Base-by-base conservation (phyloP, 1,140 invertebrate genomes). In the Rhagoletis zephyria region DNA sequence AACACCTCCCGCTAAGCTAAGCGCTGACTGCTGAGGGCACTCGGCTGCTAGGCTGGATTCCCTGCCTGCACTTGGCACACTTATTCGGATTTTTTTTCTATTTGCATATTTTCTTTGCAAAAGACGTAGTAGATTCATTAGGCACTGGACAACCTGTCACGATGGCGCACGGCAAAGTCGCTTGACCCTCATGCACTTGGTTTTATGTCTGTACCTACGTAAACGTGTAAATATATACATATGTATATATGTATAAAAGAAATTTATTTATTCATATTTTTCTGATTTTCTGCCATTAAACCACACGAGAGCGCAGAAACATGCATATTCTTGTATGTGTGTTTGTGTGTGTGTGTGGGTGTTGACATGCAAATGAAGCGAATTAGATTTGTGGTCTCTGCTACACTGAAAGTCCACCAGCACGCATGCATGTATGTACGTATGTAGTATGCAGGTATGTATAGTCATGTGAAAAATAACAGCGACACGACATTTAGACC, bases 31-130 rank as follows among this genome's bases (percentile, higher is more conserved):
- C 63, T 64, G n/a, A 19, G 63, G 19, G 1, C 10, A 3, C 10
- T 67, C 12, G 74, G 2, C 48, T 81, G 74, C n/a, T 51, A 3
- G 48, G 48, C 48, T 56, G 14, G 9, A 42, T 19, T 51, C 5
- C 48, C 9, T 56, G 16, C 19, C n/a, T 59, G 74, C 74, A 81
- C 74, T 81, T 81, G 74, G 74, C 74, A 81, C 74, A 81, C 74
- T 81, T 81, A 56, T 40, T 70, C 65, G 65, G 42, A 42, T 63
- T 45, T n/a, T 65, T 65, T 56, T 56, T 56, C 51, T 56, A 56
- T 56, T 63, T 63, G 12, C 61, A 77, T 81, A 81, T 56, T 51
- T 81, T 56, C 74, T 56, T 59, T 81, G 74, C 9, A 56, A 56
- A 19, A 0, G 16, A 14, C n/a, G 7, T 48, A 81, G 6, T 12